Conservation (phyloP, 2,797 vertebrate genomes). For the Balearica regulorum region DNA sequence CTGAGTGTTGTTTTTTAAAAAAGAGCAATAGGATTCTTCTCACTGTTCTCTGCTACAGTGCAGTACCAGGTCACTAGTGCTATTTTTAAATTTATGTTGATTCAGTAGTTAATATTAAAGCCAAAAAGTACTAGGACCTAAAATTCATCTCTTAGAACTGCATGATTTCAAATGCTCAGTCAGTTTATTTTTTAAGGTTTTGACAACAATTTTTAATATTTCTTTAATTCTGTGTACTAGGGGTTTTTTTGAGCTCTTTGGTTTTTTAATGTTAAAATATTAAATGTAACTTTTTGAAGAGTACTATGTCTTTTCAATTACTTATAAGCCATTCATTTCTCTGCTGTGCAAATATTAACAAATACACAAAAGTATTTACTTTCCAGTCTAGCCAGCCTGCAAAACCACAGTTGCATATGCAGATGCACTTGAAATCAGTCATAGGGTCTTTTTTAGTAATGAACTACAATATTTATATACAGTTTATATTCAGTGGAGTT, state of each 20-base stretch:
- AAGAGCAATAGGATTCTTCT: background rate
- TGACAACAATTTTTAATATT: background rate
- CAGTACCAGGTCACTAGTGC: background rate
- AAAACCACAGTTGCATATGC: background rate
- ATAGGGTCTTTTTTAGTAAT: background rate
- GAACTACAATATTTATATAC: background rate
- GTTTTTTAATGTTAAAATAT: background rate
- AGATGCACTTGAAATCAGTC: background rate
- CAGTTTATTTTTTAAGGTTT: background rate
- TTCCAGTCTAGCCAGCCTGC: background rate
- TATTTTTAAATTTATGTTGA: background rate
- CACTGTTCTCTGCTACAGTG: background rate
- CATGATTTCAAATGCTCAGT: background rate
- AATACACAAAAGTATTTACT: background rate
- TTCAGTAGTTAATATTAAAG: constrained; percentile 38
- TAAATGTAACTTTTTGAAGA: background rate
- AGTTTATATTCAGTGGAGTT: background rate
- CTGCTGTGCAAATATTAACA: background rate
- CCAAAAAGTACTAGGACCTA: background rate
- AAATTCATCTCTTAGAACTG: background rate
- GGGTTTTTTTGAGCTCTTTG: background rate
- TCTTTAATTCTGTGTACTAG: background rate
- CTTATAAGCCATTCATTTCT: background rate
- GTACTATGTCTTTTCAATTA: background rate
- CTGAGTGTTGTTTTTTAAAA: background rate